These are phyloP conservation scores for Bimastos eiseni DNA, from an alignment of 2,888 invertebrate genomes.

Conservation along the genomic window DNA sequence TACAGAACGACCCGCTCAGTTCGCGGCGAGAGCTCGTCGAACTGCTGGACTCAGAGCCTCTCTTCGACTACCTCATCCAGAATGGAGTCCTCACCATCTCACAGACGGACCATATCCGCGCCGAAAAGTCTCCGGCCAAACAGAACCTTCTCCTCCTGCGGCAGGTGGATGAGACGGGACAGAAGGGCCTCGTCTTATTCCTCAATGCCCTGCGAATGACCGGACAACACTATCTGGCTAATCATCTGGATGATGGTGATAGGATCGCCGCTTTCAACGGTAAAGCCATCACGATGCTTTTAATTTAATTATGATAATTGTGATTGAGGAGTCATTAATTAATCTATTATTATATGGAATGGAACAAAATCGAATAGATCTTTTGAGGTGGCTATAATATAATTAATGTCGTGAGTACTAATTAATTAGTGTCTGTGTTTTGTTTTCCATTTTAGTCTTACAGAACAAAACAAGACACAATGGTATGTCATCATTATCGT, in stretches of 20 bases:
- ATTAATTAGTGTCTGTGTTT: slow-evolving; percentile 16
- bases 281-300: background rate
- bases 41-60: slow-evolving; percentile 55
- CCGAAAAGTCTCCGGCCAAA: slow-evolving; percentile 37
- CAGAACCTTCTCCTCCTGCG: slow-evolving; percentile 53
- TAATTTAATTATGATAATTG: background rate
- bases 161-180: slow-evolving; percentile 53
- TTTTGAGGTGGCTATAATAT: too few relatives aligned
- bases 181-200: slow-evolving; percentile 50
- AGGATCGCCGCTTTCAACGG: slow-evolving; percentile 42
- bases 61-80: slow-evolving; percentile 58
- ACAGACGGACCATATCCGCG: slow-evolving; percentile 17
- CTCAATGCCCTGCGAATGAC: slow-evolving; percentile 58
- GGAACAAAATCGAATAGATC: background rate
- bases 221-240: slow-evolving; percentile 58
- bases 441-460: slow-evolving; percentile 48
- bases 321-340: background rate
- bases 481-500: slow-evolving; percentile 46
- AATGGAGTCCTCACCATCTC: slow-evolving; percentile 52
- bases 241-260: slow-evolving; percentile 50
- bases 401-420: background rate
- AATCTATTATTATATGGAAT: background rate
- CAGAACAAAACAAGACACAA: slow-evolving; percentile 54
- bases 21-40: slow-evolving; percentile 53
- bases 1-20: slow-evolving; percentile 1